Evolutionary conservation across 1,140 invertebrate genomes (phyloP).

Genomic region (Hypothenemus hampei): DNA sequence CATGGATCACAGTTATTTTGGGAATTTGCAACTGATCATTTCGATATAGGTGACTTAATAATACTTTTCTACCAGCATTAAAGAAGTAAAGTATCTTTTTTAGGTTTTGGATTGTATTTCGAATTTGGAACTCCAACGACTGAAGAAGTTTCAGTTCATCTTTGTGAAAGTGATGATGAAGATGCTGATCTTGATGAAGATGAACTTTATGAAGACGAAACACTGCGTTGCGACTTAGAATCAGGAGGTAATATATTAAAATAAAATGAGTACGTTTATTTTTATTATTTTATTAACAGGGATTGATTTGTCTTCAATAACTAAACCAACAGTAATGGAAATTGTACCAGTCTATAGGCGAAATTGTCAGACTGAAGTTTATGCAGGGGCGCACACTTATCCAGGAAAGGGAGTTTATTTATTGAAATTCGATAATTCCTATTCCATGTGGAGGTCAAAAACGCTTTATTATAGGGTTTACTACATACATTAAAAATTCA

Average conservation of each 20-base stretch:
- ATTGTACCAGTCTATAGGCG: constrained; percentile 91
- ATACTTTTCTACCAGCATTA: too few species aligned
- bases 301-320: constrained; percentile 18
- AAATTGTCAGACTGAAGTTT: constrained; percentile 95
- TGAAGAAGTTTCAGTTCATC: constrained; percentile 80
- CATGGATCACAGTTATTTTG: constrained; percentile 95
- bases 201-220: constrained; percentile 57
- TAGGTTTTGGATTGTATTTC: constrained; percentile 97
- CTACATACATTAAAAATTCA: constrained; percentile 64
- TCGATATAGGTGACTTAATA: constrained; percentile 74
- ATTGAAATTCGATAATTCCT: constrained; percentile 99
- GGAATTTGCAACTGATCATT: constrained; percentile 98
- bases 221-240: constrained; percentile 42
- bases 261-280: constrained; percentile 9
- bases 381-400: constrained; percentile 94
- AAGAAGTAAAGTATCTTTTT: too few species aligned
- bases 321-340: constrained; percentile 42
- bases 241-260: constrained; percentile 31
- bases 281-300: constrained; percentile 5
- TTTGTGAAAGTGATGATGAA: constrained; percentile 89
- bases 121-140: constrained; percentile 90
- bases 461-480: constrained; percentile 98
- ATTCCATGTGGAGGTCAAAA: constrained; percentile 98
- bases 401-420: constrained; percentile 96
- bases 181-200: constrained; percentile 75